Evolutionary conservation across 2,888 invertebrate species (phyloP), one percentile per base, ranked within the genome.

Genomic region (Sylvicola cinctus): DNA sequence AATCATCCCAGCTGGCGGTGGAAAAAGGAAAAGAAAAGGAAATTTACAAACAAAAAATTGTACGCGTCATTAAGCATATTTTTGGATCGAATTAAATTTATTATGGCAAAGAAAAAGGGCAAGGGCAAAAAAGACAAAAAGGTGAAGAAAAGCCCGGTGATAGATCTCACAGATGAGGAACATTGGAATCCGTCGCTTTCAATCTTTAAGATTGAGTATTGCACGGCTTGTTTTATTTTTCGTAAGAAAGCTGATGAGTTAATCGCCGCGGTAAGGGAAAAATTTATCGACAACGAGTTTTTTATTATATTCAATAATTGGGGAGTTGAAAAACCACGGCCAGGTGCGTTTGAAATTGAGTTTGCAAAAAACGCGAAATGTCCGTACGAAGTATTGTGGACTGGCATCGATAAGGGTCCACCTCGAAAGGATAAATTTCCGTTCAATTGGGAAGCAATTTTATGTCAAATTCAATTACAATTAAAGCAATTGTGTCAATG

Each of bases 1-100:
- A 32, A 87, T 72, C 70, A 91, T 68, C 16, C 74, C 66, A 34
- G 66, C 71, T 72, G 55, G 27, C 7, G 11, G 7, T 25, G 7
- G 48, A 50, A 39, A 39, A 46, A 39, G 41, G 16, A 29, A 31
- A 33, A 31, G 31, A 30, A 32, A 31, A 29, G 16, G n/a, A n/a
- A n/a, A n/a, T n/a, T n/a, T n/a, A n/a, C n/a, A n/a, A 33, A 31
- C 16, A 29, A 32, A 13, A n/a, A n/a, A n/a, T n/a, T n/a, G n/a
- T n/a, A n/a, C n/a, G n/a, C n/a, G n/a, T 8, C 11, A 8, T 25
- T 25, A 25, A 25, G 11, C 11, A 25, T 8, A 25, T 25, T 25
- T 25, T 25, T 25, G 8, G 8, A 25, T 25, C 7, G 11, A 25
- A 25, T 25, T n/a, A n/a, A n/a, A n/a, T n/a, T n/a, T n/a, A n/a